These are phyloP conservation scores for Ennomos quercinarius DNA, from an alignment of 2,888 invertebrate genomes.

Conservation along the genomic window DNA sequence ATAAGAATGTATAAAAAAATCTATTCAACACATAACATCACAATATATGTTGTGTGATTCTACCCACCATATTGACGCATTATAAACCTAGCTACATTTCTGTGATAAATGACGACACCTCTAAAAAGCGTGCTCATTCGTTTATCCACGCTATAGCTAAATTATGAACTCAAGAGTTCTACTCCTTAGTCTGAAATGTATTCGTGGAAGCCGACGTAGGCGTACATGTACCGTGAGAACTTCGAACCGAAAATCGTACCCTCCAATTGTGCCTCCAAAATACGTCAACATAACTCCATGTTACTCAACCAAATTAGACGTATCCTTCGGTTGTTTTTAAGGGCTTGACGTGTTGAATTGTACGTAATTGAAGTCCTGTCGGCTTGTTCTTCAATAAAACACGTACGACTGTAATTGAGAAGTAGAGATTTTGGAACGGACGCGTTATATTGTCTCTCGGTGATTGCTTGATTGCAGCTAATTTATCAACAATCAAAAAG, in stretches of 20 bases:
- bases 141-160: constrained; percentile 65
- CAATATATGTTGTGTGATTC: constrained; percentile 24
- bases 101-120: constrained; percentile 52
- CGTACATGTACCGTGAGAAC: constrained; percentile 80
- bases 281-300: constrained; percentile 51
- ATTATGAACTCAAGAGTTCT: constrained; percentile 72
- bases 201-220: constrained; percentile 73
- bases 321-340: constrained; percentile 54
- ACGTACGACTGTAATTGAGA: constrained; percentile 45
- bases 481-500: constrained; percentile 34
- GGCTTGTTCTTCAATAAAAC: constrained; percentile 47
- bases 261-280: constrained; percentile 59
- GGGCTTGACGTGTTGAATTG: constrained; percentile 48
- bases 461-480: constrained; percentile 40
- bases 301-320: constrained; percentile 53
- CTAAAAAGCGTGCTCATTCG: constrained; percentile 59
- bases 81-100: constrained; percentile 32
- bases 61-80: constrained; percentile 32
- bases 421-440: constrained; percentile 41
- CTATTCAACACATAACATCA: constrained; percentile 10
- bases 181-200: constrained; percentile 70
- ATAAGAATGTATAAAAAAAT: background rate
- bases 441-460: constrained; percentile 39
- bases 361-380: constrained; percentile 48
- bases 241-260: constrained; percentile 67